These are phyloP conservation scores for Gambusia holbrooki DNA, from an alignment of 2,113 vertebrate species.

Conservation along the genomic window DNA sequence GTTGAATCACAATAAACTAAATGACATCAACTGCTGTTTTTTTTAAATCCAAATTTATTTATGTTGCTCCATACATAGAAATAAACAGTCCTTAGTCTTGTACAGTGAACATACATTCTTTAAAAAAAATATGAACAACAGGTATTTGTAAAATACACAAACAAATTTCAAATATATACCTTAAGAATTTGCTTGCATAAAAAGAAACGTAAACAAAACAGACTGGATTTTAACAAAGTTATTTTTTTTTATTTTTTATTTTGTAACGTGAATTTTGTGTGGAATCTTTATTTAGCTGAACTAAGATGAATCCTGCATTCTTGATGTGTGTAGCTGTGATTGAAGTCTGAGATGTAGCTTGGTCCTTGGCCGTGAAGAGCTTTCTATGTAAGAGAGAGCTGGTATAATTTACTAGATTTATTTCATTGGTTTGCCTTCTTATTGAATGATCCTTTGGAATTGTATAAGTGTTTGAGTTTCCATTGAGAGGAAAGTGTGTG, in stretches of 20 bases:
- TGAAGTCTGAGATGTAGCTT: too few species aligned
- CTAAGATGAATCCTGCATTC: neutral
- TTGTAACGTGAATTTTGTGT: neutral
- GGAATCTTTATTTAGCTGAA: neutral
- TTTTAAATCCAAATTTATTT: neutral
- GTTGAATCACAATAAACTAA: slow-evolving; percentile 70
- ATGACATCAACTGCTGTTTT: slow-evolving; percentile 48
- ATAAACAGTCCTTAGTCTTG: neutral
- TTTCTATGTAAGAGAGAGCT: too few species aligned
- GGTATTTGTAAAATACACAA: neutral
- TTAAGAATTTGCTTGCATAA: neutral
- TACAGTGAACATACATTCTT: neutral
- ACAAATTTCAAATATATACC: too few species aligned
- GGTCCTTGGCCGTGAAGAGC: too few species aligned
- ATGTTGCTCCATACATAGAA: neutral
- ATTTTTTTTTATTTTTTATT: too few species aligned
- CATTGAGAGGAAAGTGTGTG: slow-evolving; percentile 1
- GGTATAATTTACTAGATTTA: too few species aligned
- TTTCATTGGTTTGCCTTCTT: too few species aligned
- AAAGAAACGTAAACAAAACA: neutral
- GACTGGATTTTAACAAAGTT: neutral
- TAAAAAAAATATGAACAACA: neutral
- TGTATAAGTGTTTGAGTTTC: too few species aligned
- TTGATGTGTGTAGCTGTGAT: slow-evolving; percentile 8
- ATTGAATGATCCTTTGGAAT: too few species aligned